Conservation (phyloP, 2,797 vertebrate species). For the Bryconaethiops microstoma region DNA sequence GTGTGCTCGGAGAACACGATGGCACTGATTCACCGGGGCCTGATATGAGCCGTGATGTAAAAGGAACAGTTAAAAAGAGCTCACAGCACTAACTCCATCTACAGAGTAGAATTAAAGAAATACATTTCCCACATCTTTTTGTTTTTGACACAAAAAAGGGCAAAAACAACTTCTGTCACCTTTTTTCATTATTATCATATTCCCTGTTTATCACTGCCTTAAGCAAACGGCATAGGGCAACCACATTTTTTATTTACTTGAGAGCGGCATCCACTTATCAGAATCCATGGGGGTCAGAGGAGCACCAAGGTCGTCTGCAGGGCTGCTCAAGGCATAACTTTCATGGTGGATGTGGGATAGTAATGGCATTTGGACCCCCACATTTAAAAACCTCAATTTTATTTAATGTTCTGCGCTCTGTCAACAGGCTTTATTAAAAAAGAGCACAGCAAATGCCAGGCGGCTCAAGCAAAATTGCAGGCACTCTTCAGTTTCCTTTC, state of each 20-base stretch:
- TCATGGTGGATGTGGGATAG: constrained; percentile 5
- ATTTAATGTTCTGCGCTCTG: background rate
- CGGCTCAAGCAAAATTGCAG: constrained; percentile 17
- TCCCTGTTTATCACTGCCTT: background rate
- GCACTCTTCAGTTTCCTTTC: constrained; percentile 9
- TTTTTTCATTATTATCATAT: constrained; percentile 4
- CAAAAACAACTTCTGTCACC: background rate
- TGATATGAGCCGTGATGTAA: constrained; percentile 9
- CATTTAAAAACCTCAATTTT: constrained; percentile 1
- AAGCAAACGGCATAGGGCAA: background rate
- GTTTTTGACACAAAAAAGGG: background rate
- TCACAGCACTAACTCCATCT: background rate
- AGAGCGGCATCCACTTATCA: constrained; percentile 2
- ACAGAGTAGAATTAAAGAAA: background rate
- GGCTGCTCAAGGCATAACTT: constrained; percentile 2
- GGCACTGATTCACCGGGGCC: constrained; percentile 12
- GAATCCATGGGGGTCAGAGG: background rate
- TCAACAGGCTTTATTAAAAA: constrained; percentile 38
- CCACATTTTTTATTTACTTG: background rate
- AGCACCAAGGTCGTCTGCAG: background rate
- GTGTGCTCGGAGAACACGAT: background rate
- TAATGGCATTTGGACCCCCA: background rate
- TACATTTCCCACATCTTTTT: background rate
- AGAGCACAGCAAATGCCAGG: constrained; percentile 17
- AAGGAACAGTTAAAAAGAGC: background rate